A percentile compares a stretch with the other conserved stretches of the same genome.
phyloP scores from a whole-genome alignment of 2,888 invertebrate genomes.

The Hydrotaea diabolus region DNA sequence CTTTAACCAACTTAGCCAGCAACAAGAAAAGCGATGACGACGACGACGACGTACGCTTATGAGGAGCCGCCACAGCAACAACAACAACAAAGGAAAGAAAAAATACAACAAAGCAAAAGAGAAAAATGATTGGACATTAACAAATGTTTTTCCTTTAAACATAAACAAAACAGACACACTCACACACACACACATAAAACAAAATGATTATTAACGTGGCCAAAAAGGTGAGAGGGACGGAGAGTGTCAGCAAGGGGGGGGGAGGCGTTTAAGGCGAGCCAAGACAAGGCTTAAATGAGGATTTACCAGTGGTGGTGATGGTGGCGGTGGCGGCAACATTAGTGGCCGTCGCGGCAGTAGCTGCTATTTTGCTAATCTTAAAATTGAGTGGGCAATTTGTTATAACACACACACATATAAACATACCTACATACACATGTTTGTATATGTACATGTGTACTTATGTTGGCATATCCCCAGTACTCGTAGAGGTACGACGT shows the following conservation, averaged over 20 bases:
- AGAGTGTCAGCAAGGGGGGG: background rate
- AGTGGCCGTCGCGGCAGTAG: constrained; percentile 1
- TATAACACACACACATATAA: background rate
- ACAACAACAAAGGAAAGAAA: constrained; percentile 10
- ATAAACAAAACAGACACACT: constrained; percentile 42
- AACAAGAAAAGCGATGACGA: constrained; percentile 28
- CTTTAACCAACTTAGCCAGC: constrained; percentile 38
- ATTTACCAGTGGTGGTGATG: constrained; percentile 42
- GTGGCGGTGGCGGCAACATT: background rate
- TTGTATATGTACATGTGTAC: background rate
- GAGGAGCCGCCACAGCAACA: too few species aligned
- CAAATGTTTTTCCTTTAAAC: constrained; percentile 60
- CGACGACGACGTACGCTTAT: constrained; percentile 12
- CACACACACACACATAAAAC: background rate
- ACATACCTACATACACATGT: background rate
- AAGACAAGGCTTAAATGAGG: constrained; percentile 52
- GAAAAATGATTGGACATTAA: constrained; percentile 61
- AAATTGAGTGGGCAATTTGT: constrained; percentile 48
- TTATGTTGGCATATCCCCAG: background rate
- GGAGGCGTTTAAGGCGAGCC: too few species aligned
- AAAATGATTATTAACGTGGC: constrained; percentile 37
- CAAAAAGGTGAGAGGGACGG: background rate
- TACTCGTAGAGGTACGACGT: too few species aligned
- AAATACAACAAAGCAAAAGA: background rate
- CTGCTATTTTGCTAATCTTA: constrained; percentile 26